These are phyloP conservation scores for Chorisops tibialis DNA, from an alignment of 2,888 invertebrate genomes.

Conservation along the genomic window DNA sequence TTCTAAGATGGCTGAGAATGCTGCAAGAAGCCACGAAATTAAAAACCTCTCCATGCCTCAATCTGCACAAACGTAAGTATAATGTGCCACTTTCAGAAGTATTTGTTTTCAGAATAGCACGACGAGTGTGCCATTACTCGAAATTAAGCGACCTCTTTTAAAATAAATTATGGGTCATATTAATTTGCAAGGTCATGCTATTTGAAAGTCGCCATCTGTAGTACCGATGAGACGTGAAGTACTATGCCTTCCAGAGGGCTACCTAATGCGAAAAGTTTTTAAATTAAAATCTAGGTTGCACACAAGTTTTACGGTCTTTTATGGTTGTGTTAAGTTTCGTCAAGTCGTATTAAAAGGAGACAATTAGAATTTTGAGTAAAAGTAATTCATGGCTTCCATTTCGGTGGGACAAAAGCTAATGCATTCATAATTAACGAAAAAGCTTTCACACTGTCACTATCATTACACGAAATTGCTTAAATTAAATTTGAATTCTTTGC, in stretches of 20 bases:
- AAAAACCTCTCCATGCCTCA: conserved; percentile 59
- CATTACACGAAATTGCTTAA: not conserved
- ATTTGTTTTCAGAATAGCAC: conserved; percentile 29
- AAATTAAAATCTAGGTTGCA: too few relatives aligned
- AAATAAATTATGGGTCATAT: not conserved
- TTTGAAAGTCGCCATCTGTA: not conserved
- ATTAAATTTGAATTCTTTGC: conserved; percentile 1
- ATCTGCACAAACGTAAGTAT: conserved; percentile 55
- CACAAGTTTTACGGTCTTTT: too few relatives aligned
- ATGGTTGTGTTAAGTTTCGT: too few relatives aligned
- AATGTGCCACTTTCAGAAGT: conserved; percentile 32
- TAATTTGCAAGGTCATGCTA: too few relatives aligned
- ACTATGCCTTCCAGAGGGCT: not conserved
- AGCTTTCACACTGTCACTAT: not conserved
- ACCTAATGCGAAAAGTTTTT: too few relatives aligned
- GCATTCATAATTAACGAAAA: not conserved
- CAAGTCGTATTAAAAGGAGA: too few relatives aligned
- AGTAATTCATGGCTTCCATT: too few relatives aligned
- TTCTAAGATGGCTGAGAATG: conserved; percentile 48
- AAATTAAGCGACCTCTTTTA: not conserved
- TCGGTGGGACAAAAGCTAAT: too few relatives aligned
- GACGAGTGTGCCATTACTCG: not conserved
- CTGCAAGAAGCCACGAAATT: conserved; percentile 47
- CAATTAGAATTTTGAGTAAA: too few relatives aligned
- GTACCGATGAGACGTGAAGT: not conserved